Percentiles rank a stretch among this genome's conserved stretches.
These are phyloP conservation scores for Gryllus longicercus DNA, from an alignment of 2,888 invertebrate species.

Conservation along the genomic window DNA sequence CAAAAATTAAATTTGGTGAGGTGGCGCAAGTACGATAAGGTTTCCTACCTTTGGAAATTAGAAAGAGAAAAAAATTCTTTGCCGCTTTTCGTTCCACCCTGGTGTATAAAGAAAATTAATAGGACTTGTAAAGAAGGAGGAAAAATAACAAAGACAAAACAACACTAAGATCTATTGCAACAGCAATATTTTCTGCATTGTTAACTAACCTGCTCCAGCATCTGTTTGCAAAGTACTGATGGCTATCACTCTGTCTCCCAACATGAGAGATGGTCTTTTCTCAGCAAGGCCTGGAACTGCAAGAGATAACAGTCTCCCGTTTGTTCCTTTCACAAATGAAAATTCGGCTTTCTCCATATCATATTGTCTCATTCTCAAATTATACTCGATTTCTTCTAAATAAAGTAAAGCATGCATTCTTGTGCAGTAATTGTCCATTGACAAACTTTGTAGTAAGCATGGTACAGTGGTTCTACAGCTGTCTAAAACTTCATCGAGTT, in stretches of 20 bases:
- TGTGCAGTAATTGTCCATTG: slow-evolving; percentile 59
- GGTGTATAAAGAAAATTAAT: too few species aligned
- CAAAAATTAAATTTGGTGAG: too few species aligned
- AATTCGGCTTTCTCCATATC: slow-evolving; percentile 65
- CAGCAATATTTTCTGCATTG: too few species aligned
- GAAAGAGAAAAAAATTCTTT: too few species aligned
- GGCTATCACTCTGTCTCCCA: slow-evolving; percentile 66
- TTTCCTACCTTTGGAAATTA: too few species aligned
- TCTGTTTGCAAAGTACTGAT: slow-evolving; percentile 3
- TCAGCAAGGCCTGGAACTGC: slow-evolving; percentile 81
- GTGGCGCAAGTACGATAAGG: too few species aligned
- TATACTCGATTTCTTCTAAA: slow-evolving; percentile 75
- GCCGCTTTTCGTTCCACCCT: too few species aligned
- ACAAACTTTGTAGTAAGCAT: slow-evolving; percentile 56
- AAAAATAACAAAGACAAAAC: too few species aligned
- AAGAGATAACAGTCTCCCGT: slow-evolving; percentile 69
- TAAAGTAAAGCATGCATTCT: slow-evolving; percentile 71
- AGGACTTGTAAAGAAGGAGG: too few species aligned
- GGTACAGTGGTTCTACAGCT: slow-evolving; percentile 30
- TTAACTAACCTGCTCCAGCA: neutral
- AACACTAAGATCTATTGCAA: too few species aligned
- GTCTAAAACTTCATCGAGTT: neutral
- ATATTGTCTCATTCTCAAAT: slow-evolving; percentile 62
- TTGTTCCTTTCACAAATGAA: slow-evolving; percentile 42
- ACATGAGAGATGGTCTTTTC: slow-evolving; percentile 76